Evolutionary conservation across 1,140 invertebrate species (phyloP).

Genomic region (Drosophila melanogaster): Release_6_plus_ISO1_MT NT_033777.3:29580001-29580500

Average conservation of each 20-base stretch:
- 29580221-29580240: background rate
- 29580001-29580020: slow-evolving; percentile 63
- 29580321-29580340: slow-evolving; percentile 83
- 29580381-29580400: slow-evolving; percentile 1
- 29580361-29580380: slow-evolving; percentile 8
- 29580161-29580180: slow-evolving; percentile 38
- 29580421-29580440: slow-evolving; percentile 59
- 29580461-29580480: slow-evolving; percentile 67
- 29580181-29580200: slow-evolving; percentile 45
- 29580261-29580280: slow-evolving; percentile 81
- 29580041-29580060: slow-evolving; percentile 16
- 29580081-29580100: slow-evolving; percentile 80
- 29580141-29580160: slow-evolving; percentile 7
- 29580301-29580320: slow-evolving; percentile 83
- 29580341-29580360: slow-evolving; percentile 43
- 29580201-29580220: slow-evolving; percentile 3
- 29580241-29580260: slow-evolving; percentile 62
- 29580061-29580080: slow-evolving; percentile 59
- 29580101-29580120: slow-evolving; percentile 76
- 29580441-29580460: slow-evolving; percentile 51
- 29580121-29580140: slow-evolving; percentile 19
- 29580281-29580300: slow-evolving; percentile 83
- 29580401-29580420: slow-evolving; percentile 20
- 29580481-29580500: slow-evolving; percentile 46
- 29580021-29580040: slow-evolving; percentile 58